Conservation (phyloP, 2,113 vertebrate species). For the Pygathrix nemaeus region DNA sequence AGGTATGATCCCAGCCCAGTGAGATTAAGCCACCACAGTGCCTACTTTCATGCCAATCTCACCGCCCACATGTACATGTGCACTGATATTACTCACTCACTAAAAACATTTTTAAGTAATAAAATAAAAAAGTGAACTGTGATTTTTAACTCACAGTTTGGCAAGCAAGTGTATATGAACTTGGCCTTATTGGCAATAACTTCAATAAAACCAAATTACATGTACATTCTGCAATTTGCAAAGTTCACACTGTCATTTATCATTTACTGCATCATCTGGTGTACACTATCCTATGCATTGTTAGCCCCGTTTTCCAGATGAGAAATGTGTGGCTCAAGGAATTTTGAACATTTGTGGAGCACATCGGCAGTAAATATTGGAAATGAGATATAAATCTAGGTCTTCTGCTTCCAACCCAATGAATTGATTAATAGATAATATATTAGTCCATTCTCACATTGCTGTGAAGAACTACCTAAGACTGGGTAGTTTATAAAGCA, state of each 20-base stretch:
- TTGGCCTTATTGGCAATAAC: neutral
- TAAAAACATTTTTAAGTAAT: neutral
- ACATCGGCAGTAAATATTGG: neutral
- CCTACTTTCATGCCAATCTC: neutral
- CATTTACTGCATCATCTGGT: neutral
- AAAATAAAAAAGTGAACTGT: neutral
- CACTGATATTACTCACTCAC: neutral
- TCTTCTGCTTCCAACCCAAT: neutral
- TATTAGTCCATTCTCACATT: no score
- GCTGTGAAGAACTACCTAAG: no score
- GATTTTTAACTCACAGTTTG: neutral
- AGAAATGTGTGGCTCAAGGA: neutral
- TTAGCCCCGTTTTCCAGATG: neutral
- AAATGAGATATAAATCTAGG: neutral
- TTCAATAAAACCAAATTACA: neutral
- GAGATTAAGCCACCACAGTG: neutral
- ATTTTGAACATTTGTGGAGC: neutral
- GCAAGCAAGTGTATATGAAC: accelerated
- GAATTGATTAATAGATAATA: neutral
- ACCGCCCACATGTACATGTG: neutral
- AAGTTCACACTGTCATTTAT: neutral
- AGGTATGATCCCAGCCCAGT: neutral
- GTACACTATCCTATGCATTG: neutral
- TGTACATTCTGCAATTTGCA: neutral
- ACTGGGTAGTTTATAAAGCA: no score